Percentiles rank a stretch among this genome's conserved stretches.
Conservation (phyloP, 2,797 vertebrate genomes). For the Psittacula derbiana region DNA sequence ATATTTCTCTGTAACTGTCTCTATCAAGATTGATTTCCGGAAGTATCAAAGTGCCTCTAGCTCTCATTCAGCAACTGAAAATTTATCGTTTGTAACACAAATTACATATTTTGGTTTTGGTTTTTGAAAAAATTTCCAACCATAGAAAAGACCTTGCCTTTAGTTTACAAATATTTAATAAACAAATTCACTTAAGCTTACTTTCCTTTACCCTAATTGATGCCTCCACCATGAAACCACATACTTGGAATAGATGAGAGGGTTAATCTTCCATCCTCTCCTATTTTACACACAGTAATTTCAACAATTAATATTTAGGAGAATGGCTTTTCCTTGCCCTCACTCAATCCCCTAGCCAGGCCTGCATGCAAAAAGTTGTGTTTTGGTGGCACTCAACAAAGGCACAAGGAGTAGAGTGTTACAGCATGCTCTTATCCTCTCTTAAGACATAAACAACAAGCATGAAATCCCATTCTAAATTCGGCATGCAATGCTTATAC, state of each 20-base stretch:
- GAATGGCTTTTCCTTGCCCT: not conserved
- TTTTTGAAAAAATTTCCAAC: not conserved
- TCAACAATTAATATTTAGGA: not conserved
- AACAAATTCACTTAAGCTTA: not conserved
- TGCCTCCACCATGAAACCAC: not conserved
- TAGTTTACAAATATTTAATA: not conserved
- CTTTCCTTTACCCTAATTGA: not conserved
- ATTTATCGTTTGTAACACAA: not conserved
- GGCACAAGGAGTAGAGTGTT: not conserved
- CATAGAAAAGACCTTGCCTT: not conserved
- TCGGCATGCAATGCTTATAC: not conserved
- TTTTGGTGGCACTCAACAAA: not conserved
- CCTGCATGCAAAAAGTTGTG: not conserved
- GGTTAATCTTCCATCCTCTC: not conserved
- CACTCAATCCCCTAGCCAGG: not conserved
- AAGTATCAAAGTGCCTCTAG: not conserved
- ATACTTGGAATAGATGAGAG: fast-evolving
- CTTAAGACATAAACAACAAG: not conserved
- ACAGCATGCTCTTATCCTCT: not conserved
- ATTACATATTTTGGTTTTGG: not conserved
- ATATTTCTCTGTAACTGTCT: not conserved
- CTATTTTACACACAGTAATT: not conserved
- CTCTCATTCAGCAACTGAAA: not conserved
- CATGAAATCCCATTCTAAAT: not conserved
- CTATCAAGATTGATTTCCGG: not conserved